phyloP scores from a whole-genome alignment of 1,140 invertebrate species.

The Drosophila setifemur region DNA sequence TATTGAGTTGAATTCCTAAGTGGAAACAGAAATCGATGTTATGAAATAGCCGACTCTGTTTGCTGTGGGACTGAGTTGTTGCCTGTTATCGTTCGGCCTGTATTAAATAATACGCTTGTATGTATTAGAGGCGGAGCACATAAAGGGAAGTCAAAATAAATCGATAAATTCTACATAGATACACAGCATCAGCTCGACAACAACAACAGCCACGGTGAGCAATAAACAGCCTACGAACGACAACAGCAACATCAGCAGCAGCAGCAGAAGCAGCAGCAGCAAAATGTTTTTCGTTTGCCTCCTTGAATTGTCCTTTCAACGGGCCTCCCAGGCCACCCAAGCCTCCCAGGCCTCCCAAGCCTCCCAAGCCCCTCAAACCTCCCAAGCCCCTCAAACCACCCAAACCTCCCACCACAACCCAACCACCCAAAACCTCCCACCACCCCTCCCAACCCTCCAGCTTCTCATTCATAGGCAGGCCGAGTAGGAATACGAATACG shows the following conservation, averaged over 20 bases:
- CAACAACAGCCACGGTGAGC: constrained; percentile 33
- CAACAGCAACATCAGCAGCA: constrained; percentile 29
- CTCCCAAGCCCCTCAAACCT: neutral
- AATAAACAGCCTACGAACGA: constrained; percentile 71
- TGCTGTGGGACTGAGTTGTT: constrained; percentile 27
- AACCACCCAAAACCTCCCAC: neutral
- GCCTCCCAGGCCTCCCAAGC: neutral
- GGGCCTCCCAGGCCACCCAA: neutral
- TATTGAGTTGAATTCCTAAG: too few relatives aligned
- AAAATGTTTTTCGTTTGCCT: constrained; percentile 74
- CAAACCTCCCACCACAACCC: too few relatives aligned
- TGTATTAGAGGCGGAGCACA: constrained; percentile 51
- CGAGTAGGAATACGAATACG: constrained; percentile 32
- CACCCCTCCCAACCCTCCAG: neutral
- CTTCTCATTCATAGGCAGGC: constrained; percentile 61
- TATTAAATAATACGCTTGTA: constrained; percentile 69
- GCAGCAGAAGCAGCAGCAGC: constrained; percentile 9
- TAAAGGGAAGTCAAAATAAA: constrained; percentile 77
- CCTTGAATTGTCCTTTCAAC: constrained; percentile 73
- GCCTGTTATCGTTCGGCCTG: constrained; percentile 52
- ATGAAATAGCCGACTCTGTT: too few relatives aligned
- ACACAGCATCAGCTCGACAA: constrained; percentile 44
- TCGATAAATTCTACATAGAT: constrained; percentile 72
- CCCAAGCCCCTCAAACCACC: constrained; percentile 28
- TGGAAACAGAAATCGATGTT: too few relatives aligned